Percentiles rank a stretch among this genome's conserved stretches.
Conservation (phyloP, 53 echinoderm and acorn worm genomes). For the Apostichopus leukothele region DNA sequence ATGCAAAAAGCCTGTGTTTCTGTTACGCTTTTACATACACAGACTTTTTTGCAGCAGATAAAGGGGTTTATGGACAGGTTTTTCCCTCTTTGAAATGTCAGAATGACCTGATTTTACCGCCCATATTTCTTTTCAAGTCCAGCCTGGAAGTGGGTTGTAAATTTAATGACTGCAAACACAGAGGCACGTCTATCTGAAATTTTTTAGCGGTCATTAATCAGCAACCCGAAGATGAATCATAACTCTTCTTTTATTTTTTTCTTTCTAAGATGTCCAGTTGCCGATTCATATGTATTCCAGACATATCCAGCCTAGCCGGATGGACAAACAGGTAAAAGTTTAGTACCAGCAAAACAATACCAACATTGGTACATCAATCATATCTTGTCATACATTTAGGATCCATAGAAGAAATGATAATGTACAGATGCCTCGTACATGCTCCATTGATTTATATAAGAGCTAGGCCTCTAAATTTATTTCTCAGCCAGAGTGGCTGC, state of each 20-base stretch:
- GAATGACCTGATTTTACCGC: too few species aligned
- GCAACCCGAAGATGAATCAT: not conserved
- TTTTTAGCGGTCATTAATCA: not conserved
- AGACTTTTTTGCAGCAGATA: too few species aligned
- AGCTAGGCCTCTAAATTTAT: not conserved
- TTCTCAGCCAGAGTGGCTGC: not conserved
- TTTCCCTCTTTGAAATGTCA: too few species aligned
- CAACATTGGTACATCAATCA: not conserved
- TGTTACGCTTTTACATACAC: too few species aligned
- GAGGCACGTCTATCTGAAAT: too few species aligned
- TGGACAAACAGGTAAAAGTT: slow-evolving; percentile 22
- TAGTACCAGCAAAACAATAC: not conserved
- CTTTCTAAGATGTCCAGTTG: not conserved
- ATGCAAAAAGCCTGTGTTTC: too few species aligned
- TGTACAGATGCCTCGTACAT: not conserved
- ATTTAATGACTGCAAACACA: too few species aligned
- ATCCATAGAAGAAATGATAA: not conserved
- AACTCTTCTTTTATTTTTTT: not conserved
- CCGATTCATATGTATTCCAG: slow-evolving; percentile 7
- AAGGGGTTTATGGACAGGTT: too few species aligned
- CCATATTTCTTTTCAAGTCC: too few species aligned
- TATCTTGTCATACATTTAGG: not conserved
- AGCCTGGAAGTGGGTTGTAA: too few species aligned
- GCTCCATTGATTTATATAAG: not conserved
- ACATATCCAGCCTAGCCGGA: slow-evolving; percentile 7